These are phyloP conservation scores for Pharmacophagus antenor DNA, from an alignment of 2,888 invertebrate species.

Conservation along the genomic window DNA sequence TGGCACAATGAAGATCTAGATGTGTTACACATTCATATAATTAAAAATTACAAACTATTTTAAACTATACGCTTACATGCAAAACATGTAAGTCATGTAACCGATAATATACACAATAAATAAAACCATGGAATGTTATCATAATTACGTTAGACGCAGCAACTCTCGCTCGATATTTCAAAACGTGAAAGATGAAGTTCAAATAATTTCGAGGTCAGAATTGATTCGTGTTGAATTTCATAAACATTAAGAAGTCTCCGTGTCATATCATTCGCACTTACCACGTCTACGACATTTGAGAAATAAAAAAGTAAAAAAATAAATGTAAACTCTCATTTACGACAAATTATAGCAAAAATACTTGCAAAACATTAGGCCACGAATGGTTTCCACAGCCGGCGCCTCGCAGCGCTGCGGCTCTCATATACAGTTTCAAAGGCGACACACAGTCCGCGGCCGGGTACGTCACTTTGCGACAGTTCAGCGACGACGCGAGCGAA, in stretches of 20 bases:
- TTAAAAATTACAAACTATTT: constrained; percentile 56
- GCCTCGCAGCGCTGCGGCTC: constrained; percentile 7
- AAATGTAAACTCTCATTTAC: constrained; percentile 63
- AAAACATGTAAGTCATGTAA: constrained; percentile 74
- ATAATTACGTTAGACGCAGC: constrained; percentile 33
- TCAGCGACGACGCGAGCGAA: constrained; percentile 2
- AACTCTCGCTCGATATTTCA: background rate
- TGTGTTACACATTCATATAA: constrained; percentile 67
- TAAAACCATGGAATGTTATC: constrained; percentile 80
- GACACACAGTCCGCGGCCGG: constrained; percentile 2
- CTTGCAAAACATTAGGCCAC: constrained; percentile 56
- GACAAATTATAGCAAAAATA: constrained; percentile 81
- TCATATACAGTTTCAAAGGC: constrained; percentile 4
- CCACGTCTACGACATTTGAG: constrained; percentile 38
- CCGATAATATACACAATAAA: constrained; percentile 79
- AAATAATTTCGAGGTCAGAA: too few species aligned
- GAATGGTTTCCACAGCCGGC: constrained; percentile 33
- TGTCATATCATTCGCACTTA: constrained; percentile 46
- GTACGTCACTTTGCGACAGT: background rate
- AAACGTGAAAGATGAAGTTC: background rate
- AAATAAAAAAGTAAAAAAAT: constrained; percentile 56
- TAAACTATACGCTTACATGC: constrained; percentile 67
- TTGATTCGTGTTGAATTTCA: too few species aligned
- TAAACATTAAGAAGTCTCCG: background rate
- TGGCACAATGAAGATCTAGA: constrained; percentile 80